phyloP scores from a whole-genome alignment of 2,888 invertebrate genomes.

The Yponomeuta malinellus region DNA sequence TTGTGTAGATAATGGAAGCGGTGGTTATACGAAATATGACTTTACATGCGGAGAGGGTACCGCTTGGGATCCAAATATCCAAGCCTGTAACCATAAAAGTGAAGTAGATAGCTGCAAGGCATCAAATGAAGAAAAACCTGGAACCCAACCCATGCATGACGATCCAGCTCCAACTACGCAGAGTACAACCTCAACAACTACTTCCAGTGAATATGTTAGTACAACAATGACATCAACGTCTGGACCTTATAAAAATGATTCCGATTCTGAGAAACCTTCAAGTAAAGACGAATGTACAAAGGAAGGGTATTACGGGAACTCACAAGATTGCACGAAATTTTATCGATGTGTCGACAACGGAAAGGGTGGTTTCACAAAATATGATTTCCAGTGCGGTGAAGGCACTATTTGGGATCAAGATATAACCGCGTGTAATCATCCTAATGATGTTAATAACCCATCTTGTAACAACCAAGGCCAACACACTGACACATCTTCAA shows the following conservation, averaged over 20 bases:
- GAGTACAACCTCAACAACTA: constrained; percentile 21
- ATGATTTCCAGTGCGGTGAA: constrained; percentile 71
- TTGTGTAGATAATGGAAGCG: constrained; percentile 62
- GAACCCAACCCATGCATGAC: constrained; percentile 32
- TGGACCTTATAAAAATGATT: constrained; percentile 19
- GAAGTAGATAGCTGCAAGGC: constrained; percentile 51
- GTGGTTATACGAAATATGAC: constrained; percentile 67
- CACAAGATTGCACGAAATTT: constrained; percentile 79
- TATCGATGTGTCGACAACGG: constrained; percentile 76
- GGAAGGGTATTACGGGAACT: constrained; percentile 80
- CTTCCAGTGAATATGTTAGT: constrained; percentile 23
- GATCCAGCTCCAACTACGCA: constrained; percentile 25
- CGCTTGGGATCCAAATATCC: constrained; percentile 71
- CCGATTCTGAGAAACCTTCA: constrained; percentile 24
- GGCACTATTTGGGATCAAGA: constrained; percentile 82
- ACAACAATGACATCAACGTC: constrained; percentile 28
- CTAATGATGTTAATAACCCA: constrained; percentile 52
- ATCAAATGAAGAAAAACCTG: constrained; percentile 26
- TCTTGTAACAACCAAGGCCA: constrained; percentile 39
- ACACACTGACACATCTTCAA: constrained; percentile 22
- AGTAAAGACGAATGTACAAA: constrained; percentile 30
- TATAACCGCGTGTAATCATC: constrained; percentile 61
- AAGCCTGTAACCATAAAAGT: constrained; percentile 73
- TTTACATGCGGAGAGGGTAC: constrained; percentile 76
- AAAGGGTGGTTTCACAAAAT: constrained; percentile 49